Base-by-base conservation (phyloP, 2,113 vertebrate genomes). In the Melospiza melodia region DNA sequence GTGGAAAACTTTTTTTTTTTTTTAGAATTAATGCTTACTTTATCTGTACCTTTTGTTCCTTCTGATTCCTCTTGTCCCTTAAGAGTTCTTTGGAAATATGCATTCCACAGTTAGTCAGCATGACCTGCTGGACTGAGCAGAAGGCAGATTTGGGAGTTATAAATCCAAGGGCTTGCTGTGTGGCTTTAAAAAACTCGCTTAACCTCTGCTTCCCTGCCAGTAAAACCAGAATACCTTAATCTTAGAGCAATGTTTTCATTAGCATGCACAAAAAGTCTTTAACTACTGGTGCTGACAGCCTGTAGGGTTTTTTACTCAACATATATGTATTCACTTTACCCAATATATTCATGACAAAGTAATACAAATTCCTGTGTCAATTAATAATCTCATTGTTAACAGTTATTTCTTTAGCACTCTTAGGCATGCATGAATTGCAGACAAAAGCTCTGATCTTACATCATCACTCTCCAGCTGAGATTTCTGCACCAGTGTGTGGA, bases 101-200 rank as follows among this genome's bases (percentile, higher is more conserved):
- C 95, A 91, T 97, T 94, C 95, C 94, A 73, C 87, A 91, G 87
- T 94, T 94, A 96, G 93, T 96, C 95, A 96, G 84, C 93, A 46
- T 44, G 83, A 75, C 76, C 86, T 95, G 51, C 86, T 91, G 93
- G 89, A 84, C 77, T 31, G 58, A 87, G 89, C 77, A 89, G 76
- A 78, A 82, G 66, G 69, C 73, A 87, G 73, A 89, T 49, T 78
- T 79, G 69, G 80, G 87, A 95, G 74, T 79, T 92, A 61, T 19
- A 94, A 93, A 89, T 87, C 54, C 84, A 89, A 84, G 61, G 24
- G 61, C 67, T 91, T 94, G 69, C 86, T 95, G 87, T 84, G 91
- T 96, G 93, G 91, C 91, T 89, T 79, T 89, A 61, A 74, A 76
- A 93, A 88, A 37, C 57, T 79, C 67, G 31, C 31, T 92, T 89